phyloP scores from a whole-genome alignment of 2,888 invertebrate species.

The Ceramica pisi region DNA sequence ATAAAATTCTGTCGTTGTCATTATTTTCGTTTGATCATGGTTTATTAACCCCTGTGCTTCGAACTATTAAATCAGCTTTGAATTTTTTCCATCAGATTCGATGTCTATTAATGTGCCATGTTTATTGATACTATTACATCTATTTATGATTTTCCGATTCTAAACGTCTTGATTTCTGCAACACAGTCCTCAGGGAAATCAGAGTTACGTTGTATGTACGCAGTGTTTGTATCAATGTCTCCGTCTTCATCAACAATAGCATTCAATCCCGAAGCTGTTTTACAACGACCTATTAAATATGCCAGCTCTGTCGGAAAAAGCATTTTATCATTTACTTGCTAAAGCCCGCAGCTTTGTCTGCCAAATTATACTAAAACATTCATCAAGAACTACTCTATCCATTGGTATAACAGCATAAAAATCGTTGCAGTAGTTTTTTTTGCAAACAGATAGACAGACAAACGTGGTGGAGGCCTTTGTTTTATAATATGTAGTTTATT shows the following conservation, averaged over 20 bases:
- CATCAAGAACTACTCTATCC: no score
- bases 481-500: no score
- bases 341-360: no score
- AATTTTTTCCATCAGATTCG: neutral
- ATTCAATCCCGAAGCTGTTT: conserved; percentile 1
- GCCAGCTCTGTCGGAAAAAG: neutral
- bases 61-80: neutral
- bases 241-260: neutral
- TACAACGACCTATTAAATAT: neutral
- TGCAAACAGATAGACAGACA: no score
- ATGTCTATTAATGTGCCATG: neutral
- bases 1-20: conserved; percentile 44
- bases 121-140: neutral
- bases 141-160: neutral
- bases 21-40: conserved; percentile 36
- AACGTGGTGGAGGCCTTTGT: no score
- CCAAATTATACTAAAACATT: no score
- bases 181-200: conserved; percentile 27
- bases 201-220: conserved; percentile 11
- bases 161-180: conserved; percentile 9
- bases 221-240: conserved; percentile 7
- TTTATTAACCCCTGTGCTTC: conserved; percentile 15
- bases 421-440: no score
- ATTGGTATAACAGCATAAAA: no score
- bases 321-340: neutral